A percentile compares a stretch with the other conserved stretches of the same genome.
These are phyloP conservation scores for Fistularia tabacaria DNA, from an alignment of 2,797 vertebrate species.

Conservation along the genomic window DNA sequence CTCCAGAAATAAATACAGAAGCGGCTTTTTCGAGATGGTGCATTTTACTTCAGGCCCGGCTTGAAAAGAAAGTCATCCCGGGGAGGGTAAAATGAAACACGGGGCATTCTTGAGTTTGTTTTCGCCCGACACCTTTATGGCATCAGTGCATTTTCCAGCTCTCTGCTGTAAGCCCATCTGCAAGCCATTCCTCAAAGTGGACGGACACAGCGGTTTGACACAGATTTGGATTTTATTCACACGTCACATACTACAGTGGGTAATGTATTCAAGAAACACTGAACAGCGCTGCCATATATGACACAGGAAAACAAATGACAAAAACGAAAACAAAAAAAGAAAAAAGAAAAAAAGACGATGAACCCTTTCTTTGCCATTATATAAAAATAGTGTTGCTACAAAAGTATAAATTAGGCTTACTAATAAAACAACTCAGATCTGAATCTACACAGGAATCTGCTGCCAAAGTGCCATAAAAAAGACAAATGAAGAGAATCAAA, in stretches of 20 bases:
- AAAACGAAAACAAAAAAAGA: conserved; percentile 44
- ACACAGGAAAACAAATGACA: conserved; percentile 54
- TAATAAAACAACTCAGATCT: conserved; percentile 91
- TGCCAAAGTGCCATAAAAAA: conserved; percentile 86
- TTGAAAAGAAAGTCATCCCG: no score
- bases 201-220: conserved; percentile 24
- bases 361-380: conserved; percentile 87
- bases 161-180: not conserved
- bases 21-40: not conserved
- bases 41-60: no score
- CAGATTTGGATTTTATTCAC: conserved; percentile 85
- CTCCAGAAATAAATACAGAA: conserved; percentile 19
- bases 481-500: conserved; percentile 74
- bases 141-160: conserved; percentile 1
- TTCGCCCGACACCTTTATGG: not conserved
- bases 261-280: conserved; percentile 93
- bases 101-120: not conserved
- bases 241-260: conserved; percentile 95
- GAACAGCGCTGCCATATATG: conserved; percentile 82
- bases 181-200: not conserved
- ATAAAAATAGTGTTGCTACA: conserved; percentile 99
- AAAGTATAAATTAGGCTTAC: conserved; percentile 99
- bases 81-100: no score
- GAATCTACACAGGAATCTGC: conserved; percentile 90
- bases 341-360: conserved; percentile 72